Base-by-base conservation (phyloP, 2,888 invertebrate species). In the Netelia virgata region DNA sequence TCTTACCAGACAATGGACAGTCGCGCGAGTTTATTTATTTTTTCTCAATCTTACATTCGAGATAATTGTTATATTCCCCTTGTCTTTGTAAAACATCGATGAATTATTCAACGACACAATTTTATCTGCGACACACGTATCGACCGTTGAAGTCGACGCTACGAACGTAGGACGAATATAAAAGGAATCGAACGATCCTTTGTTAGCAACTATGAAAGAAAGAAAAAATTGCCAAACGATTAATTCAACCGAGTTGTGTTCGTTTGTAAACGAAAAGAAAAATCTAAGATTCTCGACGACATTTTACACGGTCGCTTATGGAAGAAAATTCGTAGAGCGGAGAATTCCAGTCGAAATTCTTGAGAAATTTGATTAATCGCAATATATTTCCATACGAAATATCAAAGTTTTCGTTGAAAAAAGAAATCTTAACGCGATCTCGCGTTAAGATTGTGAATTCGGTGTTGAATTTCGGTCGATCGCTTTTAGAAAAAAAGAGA, bases 51-150 rank as follows among this genome's bases (percentile, higher is more conserved):
- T 76, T 55, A 28, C 66, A 84, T 72, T 55, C 59, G 64, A 59
- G 74, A 84, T 74, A 77, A 69, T 79, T 83, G 79, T 80, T 64
- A 64, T 84, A 63, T 57, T 77, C 50, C 78, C 47, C 82, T 78
- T 74, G 82, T 82, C 78, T 82, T 78, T 78, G 72, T 72, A 70
- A 74, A 66, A 72, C 73, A 79, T 66, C 75, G 23, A 79, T 84
- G 84, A 84, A 84, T 84, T 79, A 84, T 84, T 84, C 84, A 84
- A 75, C 43, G 59, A 64, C 70, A 43, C 53, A 66, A 18, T 82
- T 82, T 84, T 84, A 84, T 82, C 78, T 78, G 64, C 73, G 84
- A 82, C 82, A 84, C 78, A 78, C 84, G 79, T 82, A 84, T 84
- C 84, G 63, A 83, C 73, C 73, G 78, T 43, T 66, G 43, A 28